Evolutionary conservation across 2,113 vertebrate genomes (phyloP).

Genomic region (Actinemys pallida): DNA sequence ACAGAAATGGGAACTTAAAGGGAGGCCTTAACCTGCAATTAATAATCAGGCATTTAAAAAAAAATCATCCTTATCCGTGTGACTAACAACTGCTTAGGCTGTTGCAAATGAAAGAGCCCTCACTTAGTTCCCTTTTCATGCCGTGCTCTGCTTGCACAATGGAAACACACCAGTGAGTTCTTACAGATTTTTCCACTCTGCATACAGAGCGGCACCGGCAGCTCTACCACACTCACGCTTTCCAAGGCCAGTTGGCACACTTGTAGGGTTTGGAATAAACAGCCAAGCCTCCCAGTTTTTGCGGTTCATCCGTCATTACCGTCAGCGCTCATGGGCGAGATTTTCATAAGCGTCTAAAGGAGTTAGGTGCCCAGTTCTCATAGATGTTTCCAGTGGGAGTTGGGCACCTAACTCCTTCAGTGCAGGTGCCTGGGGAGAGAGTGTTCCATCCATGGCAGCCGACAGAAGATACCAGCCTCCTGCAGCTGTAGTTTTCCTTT

Average conservation of each 20-base stretch:
- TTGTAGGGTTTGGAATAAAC: background rate
- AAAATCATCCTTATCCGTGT: background rate
- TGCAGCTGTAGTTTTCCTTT: background rate
- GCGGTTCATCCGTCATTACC: background rate
- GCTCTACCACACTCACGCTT: background rate
- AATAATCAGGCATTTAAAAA: background rate
- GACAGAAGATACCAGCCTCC: background rate
- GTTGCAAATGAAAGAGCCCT: background rate
- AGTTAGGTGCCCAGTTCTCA: background rate
- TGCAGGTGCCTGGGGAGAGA: background rate
- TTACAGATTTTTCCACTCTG: background rate
- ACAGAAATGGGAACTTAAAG: background rate
- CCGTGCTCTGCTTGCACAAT: background rate
- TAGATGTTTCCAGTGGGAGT: background rate
- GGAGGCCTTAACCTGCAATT: background rate
- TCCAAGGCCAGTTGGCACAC: background rate
- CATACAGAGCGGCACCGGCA: background rate
- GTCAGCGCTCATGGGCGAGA: background rate
- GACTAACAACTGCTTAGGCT: background rate
- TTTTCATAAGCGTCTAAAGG: background rate
- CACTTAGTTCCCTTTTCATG: background rate
- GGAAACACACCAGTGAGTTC: background rate
- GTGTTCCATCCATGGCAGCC: background rate
- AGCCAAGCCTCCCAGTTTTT: background rate
- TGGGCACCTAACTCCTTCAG: rapidly evolving